Evolutionary conservation across 2,888 invertebrate genomes (phyloP).

Genomic region (Tetropium fuscum): DNA sequence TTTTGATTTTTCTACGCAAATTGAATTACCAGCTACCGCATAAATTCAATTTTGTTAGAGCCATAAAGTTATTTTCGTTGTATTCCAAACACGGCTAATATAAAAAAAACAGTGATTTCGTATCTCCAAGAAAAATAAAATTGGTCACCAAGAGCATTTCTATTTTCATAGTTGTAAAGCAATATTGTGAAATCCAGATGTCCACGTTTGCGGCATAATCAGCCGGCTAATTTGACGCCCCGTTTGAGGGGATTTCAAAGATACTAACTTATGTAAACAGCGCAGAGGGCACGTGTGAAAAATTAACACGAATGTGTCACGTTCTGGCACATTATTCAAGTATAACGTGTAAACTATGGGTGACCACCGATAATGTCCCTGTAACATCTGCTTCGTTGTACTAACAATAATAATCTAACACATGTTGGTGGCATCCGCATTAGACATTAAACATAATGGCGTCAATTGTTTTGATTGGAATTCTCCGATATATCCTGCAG

Average conservation of each 20-base stretch:
- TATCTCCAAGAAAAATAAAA: background rate
- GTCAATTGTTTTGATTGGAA: constrained; percentile 26
- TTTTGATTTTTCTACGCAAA: too few species aligned
- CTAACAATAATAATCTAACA: constrained; percentile 39
- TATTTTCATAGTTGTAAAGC: constrained; percentile 11
- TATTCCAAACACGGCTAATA: too few species aligned
- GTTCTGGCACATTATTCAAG: constrained; percentile 56
- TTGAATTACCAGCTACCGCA: too few species aligned
- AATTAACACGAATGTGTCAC: constrained; percentile 58
- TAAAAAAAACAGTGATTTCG: background rate
- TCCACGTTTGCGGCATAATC: constrained; percentile 39
- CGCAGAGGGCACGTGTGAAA: constrained; percentile 56
- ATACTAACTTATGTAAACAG: constrained; percentile 49
- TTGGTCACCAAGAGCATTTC: background rate
- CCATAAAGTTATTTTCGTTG: too few species aligned
- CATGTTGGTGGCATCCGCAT: constrained; percentile 34
- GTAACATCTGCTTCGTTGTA: constrained; percentile 38
- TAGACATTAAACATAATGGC: constrained; percentile 34
- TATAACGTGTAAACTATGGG: constrained; percentile 54
- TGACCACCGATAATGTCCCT: constrained; percentile 39
- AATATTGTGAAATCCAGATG: constrained; percentile 27
- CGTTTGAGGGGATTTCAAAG: constrained; percentile 31
- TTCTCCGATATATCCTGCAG: background rate
- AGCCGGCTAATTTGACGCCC: constrained; percentile 37
- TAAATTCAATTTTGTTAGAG: too few species aligned